Evolutionary conservation across 1,140 invertebrate genomes (phyloP), one percentile per base, ranked within the genome.

Genomic region (Leptopilina boulardi): DNA sequence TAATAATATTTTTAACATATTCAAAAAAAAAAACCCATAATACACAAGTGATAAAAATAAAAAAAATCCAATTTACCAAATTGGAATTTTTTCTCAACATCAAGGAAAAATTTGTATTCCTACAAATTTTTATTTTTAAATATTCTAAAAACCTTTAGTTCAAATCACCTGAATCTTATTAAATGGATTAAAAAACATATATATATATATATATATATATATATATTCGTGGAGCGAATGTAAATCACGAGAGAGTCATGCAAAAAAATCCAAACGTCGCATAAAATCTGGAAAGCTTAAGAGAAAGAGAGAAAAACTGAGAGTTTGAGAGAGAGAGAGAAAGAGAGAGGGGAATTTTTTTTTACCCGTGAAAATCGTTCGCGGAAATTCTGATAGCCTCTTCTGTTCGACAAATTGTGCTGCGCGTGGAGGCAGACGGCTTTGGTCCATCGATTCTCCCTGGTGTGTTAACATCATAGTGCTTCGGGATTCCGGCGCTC

Each of bases 381-480:
- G 77, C 71, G 78, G 79, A 81, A 84, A 81, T 83, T 85, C 79
- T 72, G 71, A 76, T 78, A 79, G 54, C 74, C 75, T 80, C 75
- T 77, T 75, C 77, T 70, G 66, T 77, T 77, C 76, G 78, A 81
- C 82, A 83, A 85, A 85, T 86, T 82, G 80, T 76, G 70, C 56
- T 76, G 74, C 34, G 76, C 75, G 74, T 59, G 56, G 83, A 79
- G 81, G 54, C 73, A 73, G 75, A 80, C 41, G 47, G 73, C 56
- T 78, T 38, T 75, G 71, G 44, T 73, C 51, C 73, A 77, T 80
- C 77, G 80, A 83, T 82, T 76, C 77, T 70, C 19, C 59, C 41
- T 75, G 72, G 77, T 79, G 77, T 79, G 83, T 79, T 71, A 81
- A 85, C 82, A 81, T 81, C 79, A 80, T 77, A 81, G 59, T 84